Conservation (phyloP, 2,797 vertebrate genomes). For the Falco biarmicus region DNA sequence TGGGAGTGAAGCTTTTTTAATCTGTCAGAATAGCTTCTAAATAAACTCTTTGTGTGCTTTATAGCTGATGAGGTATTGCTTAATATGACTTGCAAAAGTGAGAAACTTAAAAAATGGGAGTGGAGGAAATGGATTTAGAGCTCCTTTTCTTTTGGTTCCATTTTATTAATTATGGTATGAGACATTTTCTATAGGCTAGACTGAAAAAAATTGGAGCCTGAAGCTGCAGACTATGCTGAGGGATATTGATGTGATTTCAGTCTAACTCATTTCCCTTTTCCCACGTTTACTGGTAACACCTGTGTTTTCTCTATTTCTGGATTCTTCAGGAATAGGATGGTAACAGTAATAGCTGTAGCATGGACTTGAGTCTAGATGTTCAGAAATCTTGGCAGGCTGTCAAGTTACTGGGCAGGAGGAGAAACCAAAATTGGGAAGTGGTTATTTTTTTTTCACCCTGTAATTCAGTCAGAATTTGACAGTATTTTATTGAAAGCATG, state of each 20-base stretch:
- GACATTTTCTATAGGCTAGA: background rate
- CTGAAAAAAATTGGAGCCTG: background rate
- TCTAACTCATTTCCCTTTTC: constrained; percentile 3
- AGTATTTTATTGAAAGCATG: background rate
- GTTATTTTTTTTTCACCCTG: constrained; percentile 7
- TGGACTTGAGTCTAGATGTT: background rate
- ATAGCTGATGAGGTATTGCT: background rate
- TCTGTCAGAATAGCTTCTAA: background rate
- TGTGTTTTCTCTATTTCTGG: background rate
- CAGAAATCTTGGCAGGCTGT: constrained; percentile 7
- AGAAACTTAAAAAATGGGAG: background rate
- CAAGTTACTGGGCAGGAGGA: background rate
- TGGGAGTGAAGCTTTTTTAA: background rate
- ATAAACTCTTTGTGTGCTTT: background rate
- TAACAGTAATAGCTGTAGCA: background rate
- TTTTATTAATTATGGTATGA: background rate
- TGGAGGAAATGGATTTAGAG: background rate
- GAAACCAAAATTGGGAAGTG: background rate
- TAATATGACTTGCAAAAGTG: background rate
- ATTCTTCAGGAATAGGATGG: background rate
- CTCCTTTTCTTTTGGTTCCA: background rate
- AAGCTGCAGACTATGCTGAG: background rate
- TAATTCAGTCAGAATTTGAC: constrained; percentile 19
- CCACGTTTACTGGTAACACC: background rate
- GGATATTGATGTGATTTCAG: background rate